Base-by-base conservation (phyloP, 2,888 invertebrate species). In the Ephialtes manifestator region DNA sequence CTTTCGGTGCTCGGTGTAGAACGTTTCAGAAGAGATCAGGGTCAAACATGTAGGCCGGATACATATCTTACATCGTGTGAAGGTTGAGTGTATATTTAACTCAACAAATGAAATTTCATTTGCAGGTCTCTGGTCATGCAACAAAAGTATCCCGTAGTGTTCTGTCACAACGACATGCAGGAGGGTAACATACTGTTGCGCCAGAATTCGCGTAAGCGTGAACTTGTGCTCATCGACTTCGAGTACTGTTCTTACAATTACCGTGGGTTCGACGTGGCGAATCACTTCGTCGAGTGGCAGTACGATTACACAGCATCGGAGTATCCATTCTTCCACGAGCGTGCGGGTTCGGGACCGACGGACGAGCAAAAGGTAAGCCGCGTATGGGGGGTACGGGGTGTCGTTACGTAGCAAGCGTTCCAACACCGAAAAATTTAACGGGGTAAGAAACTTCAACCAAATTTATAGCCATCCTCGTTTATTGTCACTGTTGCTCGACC, bases 211-310 rank as follows among this genome's bases (percentile, higher is more conserved):
- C 95, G 95, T 0, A 95, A 96, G 75, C 96, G 96, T 0, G 96
- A 96, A 87, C 94, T 98, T 46, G 97, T 97, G 18, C 95, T 98
- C 39, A 98, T 98, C 91, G 99, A 99, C 93, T 99, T 98, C 93
- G 99, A 99, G 94, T 99, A 99, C 93, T 98, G 98, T 94, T 97
- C 98, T 0, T 99, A 99, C 94, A 99, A 99, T 93, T 98, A 98
- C 93, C 95, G 99, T 72, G 98, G 97, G 0, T 99, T 98, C 94
- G 99, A 99, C 94, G 95, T 99, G 71, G 99, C 99, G 3, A 99
- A 99, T 94, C 99, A 99, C 92, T 98, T 99, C 93, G 95, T 97
- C 86, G 99, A 99, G 93, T 98, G 98, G 98, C 96, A 96, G 0
- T 97, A 97, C 92, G 98, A 99, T 92, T 99, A 99, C 94, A 97